Evolutionary conservation across 2,113 vertebrate genomes (phyloP).

Genomic region (Atrichornis clamosus): DNA sequence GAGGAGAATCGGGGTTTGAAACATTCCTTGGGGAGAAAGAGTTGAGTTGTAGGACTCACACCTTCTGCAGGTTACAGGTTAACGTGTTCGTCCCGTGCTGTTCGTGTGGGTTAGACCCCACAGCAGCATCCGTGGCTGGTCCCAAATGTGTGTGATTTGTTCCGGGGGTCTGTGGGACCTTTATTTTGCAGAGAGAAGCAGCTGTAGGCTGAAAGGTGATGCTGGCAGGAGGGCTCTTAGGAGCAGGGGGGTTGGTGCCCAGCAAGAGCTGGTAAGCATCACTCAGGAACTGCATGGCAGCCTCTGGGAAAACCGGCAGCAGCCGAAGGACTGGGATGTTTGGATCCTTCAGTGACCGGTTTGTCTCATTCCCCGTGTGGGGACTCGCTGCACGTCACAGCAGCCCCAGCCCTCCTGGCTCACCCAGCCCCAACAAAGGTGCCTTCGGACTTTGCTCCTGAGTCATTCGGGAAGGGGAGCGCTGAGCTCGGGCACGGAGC

Average conservation of each 20-base stretch:
- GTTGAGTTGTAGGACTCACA: accelerated
- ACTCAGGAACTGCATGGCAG: accelerated
- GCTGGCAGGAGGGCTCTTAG: too few relatives aligned
- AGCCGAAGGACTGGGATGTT: not conserved
- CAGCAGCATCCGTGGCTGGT: not conserved
- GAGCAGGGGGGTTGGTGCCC: not conserved
- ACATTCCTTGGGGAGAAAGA: not conserved
- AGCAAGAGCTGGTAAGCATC: not conserved
- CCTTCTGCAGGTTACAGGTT: not conserved
- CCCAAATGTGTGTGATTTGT: accelerated
- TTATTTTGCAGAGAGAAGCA: not conserved
- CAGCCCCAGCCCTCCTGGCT: not conserved
- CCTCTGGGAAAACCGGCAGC: not conserved
- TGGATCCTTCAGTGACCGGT: not conserved
- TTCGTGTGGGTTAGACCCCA: not conserved
- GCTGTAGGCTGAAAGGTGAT: not conserved
- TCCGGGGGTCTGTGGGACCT: not conserved
- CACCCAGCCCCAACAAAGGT: accelerated
- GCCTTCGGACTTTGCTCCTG: not conserved
- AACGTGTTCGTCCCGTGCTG: not conserved
- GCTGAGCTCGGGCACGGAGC: not conserved
- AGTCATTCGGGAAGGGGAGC: not conserved
- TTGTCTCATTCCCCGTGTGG: not conserved
- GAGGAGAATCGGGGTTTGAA: not conserved
- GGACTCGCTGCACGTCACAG: not conserved